Base-by-base conservation (phyloP, 2,888 invertebrate genomes). In the Phortica magna region DNA sequence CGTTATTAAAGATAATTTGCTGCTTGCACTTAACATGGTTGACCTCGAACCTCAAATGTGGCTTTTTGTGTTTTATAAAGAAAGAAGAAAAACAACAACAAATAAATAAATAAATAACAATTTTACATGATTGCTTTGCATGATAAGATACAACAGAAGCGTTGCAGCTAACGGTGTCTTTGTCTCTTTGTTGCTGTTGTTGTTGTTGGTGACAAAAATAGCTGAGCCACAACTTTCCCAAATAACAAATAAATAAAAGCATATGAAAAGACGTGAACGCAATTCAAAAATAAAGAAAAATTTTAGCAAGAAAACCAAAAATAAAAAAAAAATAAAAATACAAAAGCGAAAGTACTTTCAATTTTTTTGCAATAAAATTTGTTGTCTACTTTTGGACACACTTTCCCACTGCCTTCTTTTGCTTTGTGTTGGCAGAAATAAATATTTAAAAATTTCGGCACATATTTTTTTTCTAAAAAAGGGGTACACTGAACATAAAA, bases 281-380 rank as follows among this genome's bases (percentile, higher is more conserved):
- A 31, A 31, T 31, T 31, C 1, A 31, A 31, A 31, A 31, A 4
- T 1, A 31, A 31, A 31, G 31, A 31, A 31, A 31, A 31, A 31
- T 31, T 31, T 31, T 31, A 31, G 31, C 2, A 31, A 31, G 48
- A 12, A 48, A 48, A 48, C 9, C 48, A 14, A 65, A 65, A 65
- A 31, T 64, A 67, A 5, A n/a, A n/a, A 67, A 41, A 42, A 67
- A 42, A 7, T 39, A 14, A n/a, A 67, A 64, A 2, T 39, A 17
- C 9, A 67, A 67, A 67, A 67, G 67, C 67, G 67, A 67, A 67
- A 67, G 67, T 67, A 67, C 67, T 67, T 67, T 67, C 43, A 65
- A 17, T 67, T 42, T 67, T 41, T 48, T 48, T 48, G 17, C 42
- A 42, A 48, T 14, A 14, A 48, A 48, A 31, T 31, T 31, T 31